Evolutionary conservation across 2,113 vertebrate species (phyloP).

Genomic region (Alectura lathami): DNA sequence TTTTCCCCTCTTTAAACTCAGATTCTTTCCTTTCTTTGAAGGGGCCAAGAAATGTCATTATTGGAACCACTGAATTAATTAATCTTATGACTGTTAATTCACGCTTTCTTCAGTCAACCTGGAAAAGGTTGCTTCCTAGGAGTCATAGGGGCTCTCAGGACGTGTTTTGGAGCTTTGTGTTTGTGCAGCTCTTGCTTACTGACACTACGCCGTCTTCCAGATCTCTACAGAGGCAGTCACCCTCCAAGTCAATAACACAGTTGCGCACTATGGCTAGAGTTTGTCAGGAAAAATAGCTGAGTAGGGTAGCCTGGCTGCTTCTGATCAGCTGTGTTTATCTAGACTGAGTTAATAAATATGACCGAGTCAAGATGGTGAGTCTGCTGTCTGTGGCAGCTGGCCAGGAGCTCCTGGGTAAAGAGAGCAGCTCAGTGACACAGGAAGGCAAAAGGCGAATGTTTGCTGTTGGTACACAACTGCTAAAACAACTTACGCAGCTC

Average conservation of each 20-base stretch:
- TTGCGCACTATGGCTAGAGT: background rate
- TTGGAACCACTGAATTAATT: background rate
- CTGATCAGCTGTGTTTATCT: constrained; percentile 57
- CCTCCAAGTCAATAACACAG: background rate
- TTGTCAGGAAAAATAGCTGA: background rate
- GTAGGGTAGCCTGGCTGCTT: background rate
- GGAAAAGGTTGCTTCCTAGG: constrained; percentile 20
- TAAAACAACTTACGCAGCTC: constrained; percentile 67
- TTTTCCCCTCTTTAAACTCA: constrained; percentile 20
- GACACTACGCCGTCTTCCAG: background rate
- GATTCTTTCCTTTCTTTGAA: background rate
- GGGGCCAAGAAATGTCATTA: background rate
- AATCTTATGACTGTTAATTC: background rate
- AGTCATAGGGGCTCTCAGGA: background rate
- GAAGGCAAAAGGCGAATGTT: constrained; percentile 66
- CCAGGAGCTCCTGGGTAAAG: constrained; percentile 39
- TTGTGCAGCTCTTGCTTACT: background rate
- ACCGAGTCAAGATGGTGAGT: constrained; percentile 7
- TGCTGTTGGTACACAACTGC: constrained; percentile 56
- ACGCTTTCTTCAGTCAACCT: background rate
- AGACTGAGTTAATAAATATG: constrained; percentile 21
- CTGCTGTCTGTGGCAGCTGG: constrained; percentile 24
- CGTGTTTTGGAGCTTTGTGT: background rate
- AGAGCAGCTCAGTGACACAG: constrained; percentile 46
- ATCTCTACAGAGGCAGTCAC: background rate